These are phyloP conservation scores for Campodea augens DNA, from an alignment of 1,140 invertebrate species.

Conservation along the genomic window DNA sequence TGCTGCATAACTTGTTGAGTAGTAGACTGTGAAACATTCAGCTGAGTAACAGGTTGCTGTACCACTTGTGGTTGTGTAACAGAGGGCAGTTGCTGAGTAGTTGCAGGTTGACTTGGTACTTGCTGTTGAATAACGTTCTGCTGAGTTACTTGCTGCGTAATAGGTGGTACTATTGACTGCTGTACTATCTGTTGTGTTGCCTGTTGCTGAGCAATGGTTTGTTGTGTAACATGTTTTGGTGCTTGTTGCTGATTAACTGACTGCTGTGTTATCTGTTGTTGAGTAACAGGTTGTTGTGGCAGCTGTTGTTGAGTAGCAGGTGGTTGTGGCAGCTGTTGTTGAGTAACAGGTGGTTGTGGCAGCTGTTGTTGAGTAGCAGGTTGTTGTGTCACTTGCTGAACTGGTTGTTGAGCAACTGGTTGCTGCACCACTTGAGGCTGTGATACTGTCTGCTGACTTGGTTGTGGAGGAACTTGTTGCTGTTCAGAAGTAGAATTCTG, in stretches of 20 bases:
- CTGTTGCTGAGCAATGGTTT: conserved; percentile 15
- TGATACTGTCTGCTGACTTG: conserved; percentile 4
- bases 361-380: conserved; percentile 3
- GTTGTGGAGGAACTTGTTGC: conserved; percentile 12
- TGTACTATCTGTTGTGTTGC: conserved; percentile 14
- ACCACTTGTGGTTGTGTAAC: too few species aligned
- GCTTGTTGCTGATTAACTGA: conserved; percentile 9
- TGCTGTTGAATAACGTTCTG: conserved; percentile 9
- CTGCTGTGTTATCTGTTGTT: conserved; percentile 8
- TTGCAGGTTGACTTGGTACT: too few species aligned
- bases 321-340: too few species aligned
- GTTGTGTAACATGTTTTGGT: conserved; percentile 12
- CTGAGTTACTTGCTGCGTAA: conserved; percentile 18
- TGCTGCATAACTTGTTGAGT: too few species aligned
- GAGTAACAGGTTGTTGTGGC: conserved; percentile 11
- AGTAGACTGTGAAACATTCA: too few species aligned
- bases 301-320: too few species aligned
- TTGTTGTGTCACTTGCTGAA: conserved; percentile 11
- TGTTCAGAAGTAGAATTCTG: conserved; percentile 12
- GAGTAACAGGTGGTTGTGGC: conserved; percentile 1
- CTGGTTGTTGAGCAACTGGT: conserved; percentile 9
- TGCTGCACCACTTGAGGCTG: conserved; percentile 16
- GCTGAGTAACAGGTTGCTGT: too few species aligned
- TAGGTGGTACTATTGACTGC: conserved; percentile 17
- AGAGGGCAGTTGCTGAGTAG: too few species aligned